These are phyloP conservation scores for Coelinius sp. DNA, from an alignment of 2,888 invertebrate genomes.

Conservation along the genomic window DNA sequence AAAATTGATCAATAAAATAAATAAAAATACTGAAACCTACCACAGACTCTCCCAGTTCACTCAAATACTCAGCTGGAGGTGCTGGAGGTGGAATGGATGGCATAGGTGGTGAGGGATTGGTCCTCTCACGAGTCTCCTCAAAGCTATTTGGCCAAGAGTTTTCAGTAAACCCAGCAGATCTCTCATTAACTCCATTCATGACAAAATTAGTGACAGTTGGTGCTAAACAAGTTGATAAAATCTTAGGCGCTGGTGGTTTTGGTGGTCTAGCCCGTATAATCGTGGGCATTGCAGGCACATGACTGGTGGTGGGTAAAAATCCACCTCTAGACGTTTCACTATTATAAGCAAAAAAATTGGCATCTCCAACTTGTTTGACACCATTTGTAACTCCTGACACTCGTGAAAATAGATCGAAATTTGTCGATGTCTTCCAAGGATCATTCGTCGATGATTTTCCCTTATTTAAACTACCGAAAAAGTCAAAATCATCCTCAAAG, in stretches of 20 bases:
- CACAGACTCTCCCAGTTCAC: constrained; percentile 53
- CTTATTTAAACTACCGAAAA: constrained; percentile 74
- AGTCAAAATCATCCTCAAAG: constrained; percentile 88
- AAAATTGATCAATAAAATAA: not conserved
- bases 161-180: not conserved
- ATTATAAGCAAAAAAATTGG: constrained; percentile 61
- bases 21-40: constrained; percentile 47
- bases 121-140: not conserved
- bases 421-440: constrained; percentile 71
- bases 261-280: constrained; percentile 81
- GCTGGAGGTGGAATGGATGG: constrained; percentile 85
- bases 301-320: constrained; percentile 35
- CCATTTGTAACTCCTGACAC: constrained; percentile 51
- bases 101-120: constrained; percentile 81
- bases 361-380: constrained; percentile 56
- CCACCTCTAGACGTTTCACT: constrained; percentile 33
- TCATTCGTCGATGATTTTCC: constrained; percentile 72
- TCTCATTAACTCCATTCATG: constrained; percentile 17
- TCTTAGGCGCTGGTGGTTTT: constrained; percentile 73
- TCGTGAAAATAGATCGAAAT: constrained; percentile 75
- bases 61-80: constrained; percentile 74
- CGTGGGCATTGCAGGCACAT: constrained; percentile 75
- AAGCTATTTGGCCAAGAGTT: constrained; percentile 1
- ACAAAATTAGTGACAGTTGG: constrained; percentile 46
- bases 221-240: constrained; percentile 63